Base-by-base conservation (phyloP, 2,797 vertebrate species). In the Numenius phaeopus region DNA sequence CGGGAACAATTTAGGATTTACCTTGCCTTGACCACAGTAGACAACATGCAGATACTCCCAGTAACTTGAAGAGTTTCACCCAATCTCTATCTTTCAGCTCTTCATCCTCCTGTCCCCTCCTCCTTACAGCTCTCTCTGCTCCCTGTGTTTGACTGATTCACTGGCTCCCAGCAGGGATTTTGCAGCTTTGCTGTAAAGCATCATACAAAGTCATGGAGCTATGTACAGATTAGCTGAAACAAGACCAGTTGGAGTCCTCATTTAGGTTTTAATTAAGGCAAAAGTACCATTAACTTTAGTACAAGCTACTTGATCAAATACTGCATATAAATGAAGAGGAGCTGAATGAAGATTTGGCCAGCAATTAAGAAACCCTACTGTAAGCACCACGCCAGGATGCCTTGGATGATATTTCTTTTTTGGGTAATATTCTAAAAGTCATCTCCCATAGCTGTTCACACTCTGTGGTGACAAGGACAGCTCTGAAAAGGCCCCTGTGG, bases 201-300 rank as follows among this genome's bases (percentile, higher is more conserved):
- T 61, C 86, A 54, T 23, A 64, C 40, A 57, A 81, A 95, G 81
- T 46, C 37, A 1, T 9, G 4, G 39, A 1, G 1, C 71, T 70
- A 5, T 8, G 55, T 37, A 40, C 58, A 89, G 61, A 94, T 92
- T 76, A 79, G 62, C 78, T 83, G 83, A 94, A 90, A 92, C 26
- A 50, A 82, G 83, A 89, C 39, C 87, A 85, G 71, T 40, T 94
- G 94, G 91, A 85, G 67, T 72, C 75, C 83, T 96, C 89, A 82
- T 93, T 93, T 90, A 90, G 75, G 70, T 84, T 92, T 96, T 94
- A 94, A 96, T 96, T 97, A 92, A 94, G 66, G 70, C 62, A 84
- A 96, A 94, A 96, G 84, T 92, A 67, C 70, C 66, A 95, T 96
- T 93, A 93, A 80, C 83, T 89, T 66, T 12, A 73, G 55, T 34